Percentiles rank a stretch among this genome's conserved stretches.
Evolutionary conservation across 92 coral and sea anemone species (phyloP).

Genomic region (Montipora capitata): DNA sequence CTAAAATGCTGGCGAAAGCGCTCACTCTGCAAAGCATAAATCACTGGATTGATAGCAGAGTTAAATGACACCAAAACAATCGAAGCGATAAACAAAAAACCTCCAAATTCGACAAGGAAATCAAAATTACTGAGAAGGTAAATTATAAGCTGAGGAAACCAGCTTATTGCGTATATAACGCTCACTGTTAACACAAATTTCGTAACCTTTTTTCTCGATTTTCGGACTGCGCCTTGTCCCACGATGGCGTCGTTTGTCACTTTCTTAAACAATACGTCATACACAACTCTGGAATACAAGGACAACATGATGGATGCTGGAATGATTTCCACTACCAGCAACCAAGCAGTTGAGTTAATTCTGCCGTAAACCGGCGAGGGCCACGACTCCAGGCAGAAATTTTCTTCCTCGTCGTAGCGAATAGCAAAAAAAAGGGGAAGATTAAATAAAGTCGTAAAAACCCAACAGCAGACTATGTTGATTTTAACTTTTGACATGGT

Average conservation of each 20-base stretch:
- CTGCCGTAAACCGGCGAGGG: constrained; percentile 34
- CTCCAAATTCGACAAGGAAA: constrained; percentile 38
- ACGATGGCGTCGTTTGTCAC: too few relatives aligned
- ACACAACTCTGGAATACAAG: constrained; percentile 63
- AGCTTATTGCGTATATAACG: constrained; percentile 69
- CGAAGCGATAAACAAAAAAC: constrained; percentile 52
- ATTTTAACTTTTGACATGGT: neutral
- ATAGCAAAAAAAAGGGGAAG: constrained; percentile 54
- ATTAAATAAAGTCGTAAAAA: constrained; percentile 58
- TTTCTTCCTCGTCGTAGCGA: constrained; percentile 27
- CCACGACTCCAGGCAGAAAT: constrained; percentile 73
- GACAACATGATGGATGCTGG: constrained; percentile 57
- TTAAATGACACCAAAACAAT: constrained; percentile 81
- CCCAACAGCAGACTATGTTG: constrained; percentile 37
- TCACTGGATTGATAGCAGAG: constrained; percentile 79
- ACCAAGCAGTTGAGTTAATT: constrained; percentile 50
- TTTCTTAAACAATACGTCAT: constrained; percentile 57
- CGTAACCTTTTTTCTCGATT: constrained; percentile 72
- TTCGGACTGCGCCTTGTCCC: constrained; percentile 44
- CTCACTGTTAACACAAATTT: constrained; percentile 73
- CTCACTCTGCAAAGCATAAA: constrained; percentile 77
- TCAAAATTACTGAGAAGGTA: constrained; percentile 47
- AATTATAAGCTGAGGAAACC: constrained; percentile 75
- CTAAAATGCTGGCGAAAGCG: constrained; percentile 57
- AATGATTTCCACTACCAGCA: constrained; percentile 47